Conservation (phyloP, 1,140 invertebrate genomes). For the Odontomachus brunneus region DNA sequence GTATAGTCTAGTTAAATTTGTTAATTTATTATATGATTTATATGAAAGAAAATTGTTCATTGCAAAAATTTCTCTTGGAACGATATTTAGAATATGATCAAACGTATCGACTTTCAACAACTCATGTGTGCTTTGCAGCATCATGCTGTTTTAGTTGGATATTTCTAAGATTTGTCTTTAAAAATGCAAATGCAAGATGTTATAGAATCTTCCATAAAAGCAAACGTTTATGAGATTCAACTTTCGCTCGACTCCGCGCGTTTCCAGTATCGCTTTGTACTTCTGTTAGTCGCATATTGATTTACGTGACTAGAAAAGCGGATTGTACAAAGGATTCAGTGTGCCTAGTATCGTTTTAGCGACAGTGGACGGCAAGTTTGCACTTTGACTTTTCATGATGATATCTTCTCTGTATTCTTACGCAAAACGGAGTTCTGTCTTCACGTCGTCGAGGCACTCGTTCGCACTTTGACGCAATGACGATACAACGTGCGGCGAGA, state of each 20-base stretch:
- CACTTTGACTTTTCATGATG: constrained; percentile 12
- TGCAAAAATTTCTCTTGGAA: too few species aligned
- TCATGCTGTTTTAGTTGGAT: too few species aligned
- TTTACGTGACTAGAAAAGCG: background rate
- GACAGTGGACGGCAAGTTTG: background rate
- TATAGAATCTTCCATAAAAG: too few species aligned
- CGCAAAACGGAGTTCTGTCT: constrained; percentile 21
- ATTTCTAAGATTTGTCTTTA: too few species aligned
- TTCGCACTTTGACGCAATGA: constrained; percentile 21
- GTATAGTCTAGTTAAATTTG: too few species aligned
- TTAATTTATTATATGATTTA: too few species aligned
- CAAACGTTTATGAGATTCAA: constrained; percentile 1
- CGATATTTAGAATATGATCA: too few species aligned
- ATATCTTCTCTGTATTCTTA: background rate
- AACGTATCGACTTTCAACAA: too few species aligned
- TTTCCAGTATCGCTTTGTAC: background rate
- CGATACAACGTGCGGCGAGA: constrained; percentile 23
- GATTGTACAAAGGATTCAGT: background rate
- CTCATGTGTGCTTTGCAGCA: too few species aligned
- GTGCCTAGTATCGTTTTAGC: background rate
- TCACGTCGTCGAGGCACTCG: constrained; percentile 14
- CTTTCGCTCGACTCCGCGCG: background rate
- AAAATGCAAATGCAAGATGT: too few species aligned
- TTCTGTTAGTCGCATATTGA: constrained; percentile 3
- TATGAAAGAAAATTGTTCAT: too few species aligned